Conservation (phyloP, 2,888 invertebrate species). For the Rhorus exstirpatorius region DNA sequence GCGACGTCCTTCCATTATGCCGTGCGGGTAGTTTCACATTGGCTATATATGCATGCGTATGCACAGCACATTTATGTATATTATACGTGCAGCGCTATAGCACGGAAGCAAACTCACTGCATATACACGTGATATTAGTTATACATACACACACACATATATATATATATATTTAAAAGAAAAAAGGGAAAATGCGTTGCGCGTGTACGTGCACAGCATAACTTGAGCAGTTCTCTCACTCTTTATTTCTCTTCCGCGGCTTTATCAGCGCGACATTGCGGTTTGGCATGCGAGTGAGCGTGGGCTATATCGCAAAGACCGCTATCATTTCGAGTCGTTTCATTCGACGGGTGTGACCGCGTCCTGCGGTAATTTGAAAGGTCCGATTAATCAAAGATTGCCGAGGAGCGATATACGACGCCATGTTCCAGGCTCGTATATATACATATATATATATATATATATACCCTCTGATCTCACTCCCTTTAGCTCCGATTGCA, state of each 20-base stretch:
- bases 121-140: slow-evolving; percentile 42
- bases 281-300: slow-evolving; percentile 82
- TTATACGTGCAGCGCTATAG: slow-evolving; percentile 25
- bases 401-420: slow-evolving; percentile 77
- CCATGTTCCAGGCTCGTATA: slow-evolving; percentile 71
- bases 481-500: slow-evolving; percentile 5
- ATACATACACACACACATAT: slow-evolving; percentile 31
- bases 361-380: slow-evolving; percentile 79
- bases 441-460: no score
- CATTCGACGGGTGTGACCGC: slow-evolving; percentile 83
- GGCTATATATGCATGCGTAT: slow-evolving; percentile 45
- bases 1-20: slow-evolving; percentile 83
- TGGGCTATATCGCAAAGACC: slow-evolving; percentile 76
- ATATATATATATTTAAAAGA: slow-evolving; percentile 34
- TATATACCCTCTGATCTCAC: slow-evolving; percentile 37
- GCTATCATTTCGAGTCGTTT: slow-evolving; percentile 83
- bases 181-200: slow-evolving; percentile 40
- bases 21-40: slow-evolving; percentile 56
- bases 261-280: slow-evolving; percentile 78
- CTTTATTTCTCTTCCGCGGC: slow-evolving; percentile 63
- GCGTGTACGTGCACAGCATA: slow-evolving; percentile 57
- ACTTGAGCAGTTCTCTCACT: slow-evolving; percentile 57
- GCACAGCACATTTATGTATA: not conserved
- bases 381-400: slow-evolving; percentile 80
- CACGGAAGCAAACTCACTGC: slow-evolving; percentile 35